Conservation (phyloP, 2,888 invertebrate species). For the Petrophora chlorosata region DNA sequence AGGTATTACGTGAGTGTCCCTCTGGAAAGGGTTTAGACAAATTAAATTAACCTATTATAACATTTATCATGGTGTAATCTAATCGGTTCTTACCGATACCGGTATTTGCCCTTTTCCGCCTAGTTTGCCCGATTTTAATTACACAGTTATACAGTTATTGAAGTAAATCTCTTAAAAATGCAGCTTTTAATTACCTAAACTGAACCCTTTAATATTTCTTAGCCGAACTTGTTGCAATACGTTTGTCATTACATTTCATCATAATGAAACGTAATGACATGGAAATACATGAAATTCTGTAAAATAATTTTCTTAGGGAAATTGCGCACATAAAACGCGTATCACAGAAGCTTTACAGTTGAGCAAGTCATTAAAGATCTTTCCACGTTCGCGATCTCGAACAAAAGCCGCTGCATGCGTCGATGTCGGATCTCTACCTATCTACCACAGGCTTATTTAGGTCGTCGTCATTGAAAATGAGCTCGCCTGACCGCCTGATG, state of each 20-base stretch:
- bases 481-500: too few species aligned
- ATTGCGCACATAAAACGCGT: slow-evolving; percentile 16
- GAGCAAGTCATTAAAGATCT: slow-evolving; percentile 32
- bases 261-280: too few species aligned
- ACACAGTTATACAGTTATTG: too few species aligned
- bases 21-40: slow-evolving; percentile 5
- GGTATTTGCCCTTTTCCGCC: too few species aligned
- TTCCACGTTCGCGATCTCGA: slow-evolving; percentile 23
- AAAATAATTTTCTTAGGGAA: slow-evolving; percentile 22
- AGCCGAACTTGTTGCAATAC: too few species aligned
- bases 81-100: not conserved
- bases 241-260: too few species aligned
- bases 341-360: slow-evolving; percentile 10
- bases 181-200: too few species aligned
- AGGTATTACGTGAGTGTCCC: slow-evolving; percentile 15
- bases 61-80: not conserved
- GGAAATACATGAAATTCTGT: slow-evolving; percentile 1
- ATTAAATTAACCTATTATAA: not conserved
- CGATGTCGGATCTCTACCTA: too few species aligned
- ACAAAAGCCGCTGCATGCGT: slow-evolving; percentile 25
- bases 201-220: too few species aligned
- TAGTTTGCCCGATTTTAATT: too few species aligned
- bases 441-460: too few species aligned
- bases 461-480: not conserved
- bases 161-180: too few species aligned